Evolutionary conservation across 1,140 invertebrate species (phyloP).

Genomic region (Chymomyza costata): DNA sequence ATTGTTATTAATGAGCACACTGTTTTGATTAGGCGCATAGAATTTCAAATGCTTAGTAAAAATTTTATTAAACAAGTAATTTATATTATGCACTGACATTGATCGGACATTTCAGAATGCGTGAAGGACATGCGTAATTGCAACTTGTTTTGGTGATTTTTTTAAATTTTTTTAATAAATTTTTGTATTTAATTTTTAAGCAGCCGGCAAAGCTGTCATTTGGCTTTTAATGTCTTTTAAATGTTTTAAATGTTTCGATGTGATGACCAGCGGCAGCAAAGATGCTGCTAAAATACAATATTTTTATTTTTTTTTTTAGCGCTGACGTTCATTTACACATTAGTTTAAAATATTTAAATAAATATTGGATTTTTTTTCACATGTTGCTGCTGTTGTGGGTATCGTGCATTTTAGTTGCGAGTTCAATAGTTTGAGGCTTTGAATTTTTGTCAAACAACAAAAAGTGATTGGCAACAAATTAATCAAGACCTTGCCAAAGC

Average conservation of each 20-base stretch:
- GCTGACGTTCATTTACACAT: conserved; percentile 67
- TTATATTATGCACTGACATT: too few relatives aligned
- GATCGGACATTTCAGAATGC: conserved; percentile 47
- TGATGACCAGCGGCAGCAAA: conserved; percentile 58
- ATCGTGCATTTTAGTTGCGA: conserved; percentile 31
- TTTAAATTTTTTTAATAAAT: not conserved
- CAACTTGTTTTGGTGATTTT: conserved; percentile 49
- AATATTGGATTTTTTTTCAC: conserved; percentile 5
- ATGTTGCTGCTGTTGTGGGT: conserved; percentile 20
- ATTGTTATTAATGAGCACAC: conserved; percentile 1
- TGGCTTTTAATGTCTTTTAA: conserved; percentile 59
- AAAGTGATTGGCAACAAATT: conserved; percentile 74
- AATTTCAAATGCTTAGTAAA: conserved; percentile 22
- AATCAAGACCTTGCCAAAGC: conserved; percentile 65
- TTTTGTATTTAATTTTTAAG: conserved; percentile 19
- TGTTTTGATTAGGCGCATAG: conserved; percentile 41
- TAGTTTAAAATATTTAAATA: conserved; percentile 64
- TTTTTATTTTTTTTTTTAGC: not conserved
- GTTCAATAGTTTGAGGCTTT: conserved; percentile 28
- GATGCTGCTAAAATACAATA: conserved; percentile 24
- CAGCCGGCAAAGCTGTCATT: conserved; percentile 26
- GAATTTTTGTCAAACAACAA: conserved; percentile 56
- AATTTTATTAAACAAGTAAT: too few relatives aligned
- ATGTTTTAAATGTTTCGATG: conserved; percentile 71
- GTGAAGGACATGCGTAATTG: conserved; percentile 60